Percentiles rank a stretch among this genome's conserved stretches.
Evolutionary conservation across 2,113 vertebrate genomes (phyloP).

Genomic region (Gallinago paraguaiae): DNA sequence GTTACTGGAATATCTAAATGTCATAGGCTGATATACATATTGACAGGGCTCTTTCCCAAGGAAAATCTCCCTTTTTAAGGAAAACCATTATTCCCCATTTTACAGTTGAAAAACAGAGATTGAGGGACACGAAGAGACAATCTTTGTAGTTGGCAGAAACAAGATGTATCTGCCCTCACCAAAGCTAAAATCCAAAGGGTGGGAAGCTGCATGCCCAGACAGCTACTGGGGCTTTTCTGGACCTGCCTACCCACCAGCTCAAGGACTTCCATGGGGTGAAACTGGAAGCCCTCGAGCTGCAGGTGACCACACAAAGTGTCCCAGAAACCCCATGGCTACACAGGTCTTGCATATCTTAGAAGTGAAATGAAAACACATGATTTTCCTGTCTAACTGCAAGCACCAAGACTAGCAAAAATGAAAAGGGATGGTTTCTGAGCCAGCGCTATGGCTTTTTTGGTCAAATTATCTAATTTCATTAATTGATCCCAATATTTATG

Average conservation of each 20-base stretch:
- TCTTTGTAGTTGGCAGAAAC: rapidly evolving
- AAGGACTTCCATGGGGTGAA: rapidly evolving
- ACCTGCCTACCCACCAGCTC: background rate
- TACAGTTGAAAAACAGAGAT: background rate
- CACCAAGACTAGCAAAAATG: background rate
- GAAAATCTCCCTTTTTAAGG: background rate
- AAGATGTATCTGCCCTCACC: background rate
- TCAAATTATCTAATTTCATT: conserved; percentile 65
- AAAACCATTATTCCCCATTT: background rate
- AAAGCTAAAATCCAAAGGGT: background rate
- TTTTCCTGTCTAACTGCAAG: background rate
- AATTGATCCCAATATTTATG: conserved; percentile 70
- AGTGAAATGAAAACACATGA: rapidly evolving
- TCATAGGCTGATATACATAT: background rate
- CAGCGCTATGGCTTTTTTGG: conserved; percentile 48
- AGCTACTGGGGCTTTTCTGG: background rate
- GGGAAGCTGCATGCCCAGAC: background rate
- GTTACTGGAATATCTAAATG: background rate
- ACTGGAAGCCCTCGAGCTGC: background rate
- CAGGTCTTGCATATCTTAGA: rapidly evolving
- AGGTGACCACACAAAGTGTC: rapidly evolving
- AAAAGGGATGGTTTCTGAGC: conserved; percentile 47
- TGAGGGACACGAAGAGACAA: background rate
- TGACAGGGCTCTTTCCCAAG: background rate
- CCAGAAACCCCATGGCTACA: background rate